phyloP scores from a whole-genome alignment of 1,140 invertebrate species.

The Meloidogyne chitwoodi region DNA sequence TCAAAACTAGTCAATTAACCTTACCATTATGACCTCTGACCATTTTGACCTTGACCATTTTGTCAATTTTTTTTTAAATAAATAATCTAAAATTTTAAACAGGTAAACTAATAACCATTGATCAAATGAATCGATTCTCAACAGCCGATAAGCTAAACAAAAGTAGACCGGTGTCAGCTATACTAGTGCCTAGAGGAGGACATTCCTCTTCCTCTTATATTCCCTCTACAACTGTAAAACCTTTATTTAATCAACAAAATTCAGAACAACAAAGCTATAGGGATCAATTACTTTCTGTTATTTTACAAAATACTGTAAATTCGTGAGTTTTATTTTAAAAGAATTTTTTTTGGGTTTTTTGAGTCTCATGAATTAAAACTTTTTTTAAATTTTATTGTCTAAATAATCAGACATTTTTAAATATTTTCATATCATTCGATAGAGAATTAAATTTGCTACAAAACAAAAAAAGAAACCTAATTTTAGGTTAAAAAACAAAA shows the following conservation, averaged over 20 bases:
- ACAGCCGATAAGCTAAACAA: conserved; percentile 19
- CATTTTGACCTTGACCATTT: no score
- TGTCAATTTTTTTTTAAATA: no score
- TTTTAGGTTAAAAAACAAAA: no score
- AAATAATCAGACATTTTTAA: no score
- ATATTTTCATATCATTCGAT: no score
- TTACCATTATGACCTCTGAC: no score
- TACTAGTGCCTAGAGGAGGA: background rate
- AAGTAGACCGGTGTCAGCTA: background rate
- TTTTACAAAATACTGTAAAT: background rate
- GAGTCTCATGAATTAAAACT: background rate
- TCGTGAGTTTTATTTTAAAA: background rate
- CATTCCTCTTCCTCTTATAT: background rate
- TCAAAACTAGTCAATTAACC: no score
- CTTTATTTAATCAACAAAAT: background rate
- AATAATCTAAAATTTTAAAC: no score
- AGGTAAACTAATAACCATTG: background rate
- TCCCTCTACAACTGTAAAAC: background rate
- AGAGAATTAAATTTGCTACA: no score
- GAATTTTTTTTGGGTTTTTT: background rate
- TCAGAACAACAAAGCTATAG: background rate
- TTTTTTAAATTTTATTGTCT: no score
- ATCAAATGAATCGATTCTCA: conserved; percentile 20
- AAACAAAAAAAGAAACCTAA: no score
- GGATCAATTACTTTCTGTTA: background rate